A percentile compares a stretch with the other conserved stretches of the same genome.
These are phyloP conservation scores for Yponomeuta malinellus DNA, from an alignment of 2,888 invertebrate species.

Conservation along the genomic window DNA sequence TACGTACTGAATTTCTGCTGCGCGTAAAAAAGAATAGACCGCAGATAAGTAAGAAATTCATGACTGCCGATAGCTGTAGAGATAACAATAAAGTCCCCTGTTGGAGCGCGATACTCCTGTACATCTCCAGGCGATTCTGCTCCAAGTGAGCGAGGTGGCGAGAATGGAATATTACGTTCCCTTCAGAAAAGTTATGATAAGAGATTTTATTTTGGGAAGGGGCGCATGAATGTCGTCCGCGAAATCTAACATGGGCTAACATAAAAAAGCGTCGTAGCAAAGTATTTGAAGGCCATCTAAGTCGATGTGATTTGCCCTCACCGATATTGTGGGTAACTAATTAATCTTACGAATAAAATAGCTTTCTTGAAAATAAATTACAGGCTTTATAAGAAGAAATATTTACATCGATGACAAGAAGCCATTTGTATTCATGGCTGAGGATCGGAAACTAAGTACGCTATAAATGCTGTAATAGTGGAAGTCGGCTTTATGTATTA, in stretches of 20 bases:
- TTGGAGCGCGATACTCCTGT: constrained; percentile 29
- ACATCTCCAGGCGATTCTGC: constrained; percentile 28
- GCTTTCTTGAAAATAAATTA: neutral
- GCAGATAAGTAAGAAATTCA: constrained; percentile 22
- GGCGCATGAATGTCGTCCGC: constrained; percentile 27
- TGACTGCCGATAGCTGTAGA: constrained; percentile 22
- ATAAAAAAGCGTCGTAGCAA: neutral
- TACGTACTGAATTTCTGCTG: constrained; percentile 1
- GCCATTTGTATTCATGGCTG: neutral
- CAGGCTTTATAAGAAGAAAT: neutral
- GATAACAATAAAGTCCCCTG: constrained; percentile 31
- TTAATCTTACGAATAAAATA: neutral
- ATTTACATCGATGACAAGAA: neutral
- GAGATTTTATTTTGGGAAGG: constrained; percentile 28
- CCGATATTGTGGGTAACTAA: neutral
- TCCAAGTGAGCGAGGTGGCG: constrained; percentile 29
- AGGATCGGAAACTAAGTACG: neutral
- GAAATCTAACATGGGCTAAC: constrained; percentile 7
- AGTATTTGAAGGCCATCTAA: neutral
- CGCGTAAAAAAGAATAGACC: constrained; percentile 25
- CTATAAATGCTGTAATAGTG: neutral
- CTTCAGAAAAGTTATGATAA: constrained; percentile 33
- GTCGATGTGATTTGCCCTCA: neutral
- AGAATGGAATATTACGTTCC: constrained; percentile 37
- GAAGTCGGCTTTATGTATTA: neutral